Evolutionary conservation across 2,888 invertebrate species (phyloP).

Genomic region (Antheraea yamamai): DNA sequence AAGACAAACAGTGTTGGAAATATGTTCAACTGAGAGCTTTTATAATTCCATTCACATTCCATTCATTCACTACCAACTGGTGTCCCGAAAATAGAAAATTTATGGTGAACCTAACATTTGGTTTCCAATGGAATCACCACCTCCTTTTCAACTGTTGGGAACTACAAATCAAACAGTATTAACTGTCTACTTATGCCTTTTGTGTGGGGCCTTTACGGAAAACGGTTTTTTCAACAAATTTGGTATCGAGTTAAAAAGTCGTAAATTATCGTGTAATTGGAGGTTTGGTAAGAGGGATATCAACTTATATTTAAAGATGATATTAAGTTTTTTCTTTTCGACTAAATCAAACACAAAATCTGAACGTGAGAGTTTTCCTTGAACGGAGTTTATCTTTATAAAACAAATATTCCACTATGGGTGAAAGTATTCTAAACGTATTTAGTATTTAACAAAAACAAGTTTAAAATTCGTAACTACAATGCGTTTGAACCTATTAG

Average conservation of each 20-base stretch:
- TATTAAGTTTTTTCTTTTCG: not conserved
- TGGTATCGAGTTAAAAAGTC: conserved; percentile 30
- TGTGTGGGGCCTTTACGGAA: conserved; percentile 52
- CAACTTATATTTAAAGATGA: not conserved
- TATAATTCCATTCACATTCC: not conserved
- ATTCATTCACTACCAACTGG: not conserved
- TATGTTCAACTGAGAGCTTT: too few relatives aligned
- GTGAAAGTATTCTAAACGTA: not conserved
- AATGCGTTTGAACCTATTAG: not conserved
- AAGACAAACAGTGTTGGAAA: too few relatives aligned
- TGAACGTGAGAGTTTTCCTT: not conserved
- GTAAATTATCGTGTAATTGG: conserved; percentile 45
- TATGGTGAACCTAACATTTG: conserved; percentile 28
- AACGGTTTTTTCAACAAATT: conserved; percentile 45
- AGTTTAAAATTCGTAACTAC: not conserved
- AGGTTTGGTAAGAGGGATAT: conserved; percentile 8
- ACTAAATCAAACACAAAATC: not conserved
- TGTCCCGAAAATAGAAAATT: conserved; percentile 30
- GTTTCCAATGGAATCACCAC: conserved; percentile 65
- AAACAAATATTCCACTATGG: not conserved
- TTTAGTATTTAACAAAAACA: not conserved
- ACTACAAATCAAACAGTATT: conserved; percentile 73
- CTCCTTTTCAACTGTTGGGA: conserved; percentile 58
- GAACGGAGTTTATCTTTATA: not conserved
- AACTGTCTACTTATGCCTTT: conserved; percentile 50